Percentiles rank a stretch among this genome's conserved stretches.
Evolutionary conservation across 2,797 vertebrate genomes (phyloP).

Genomic region (Enteromius treurensis): DNA sequence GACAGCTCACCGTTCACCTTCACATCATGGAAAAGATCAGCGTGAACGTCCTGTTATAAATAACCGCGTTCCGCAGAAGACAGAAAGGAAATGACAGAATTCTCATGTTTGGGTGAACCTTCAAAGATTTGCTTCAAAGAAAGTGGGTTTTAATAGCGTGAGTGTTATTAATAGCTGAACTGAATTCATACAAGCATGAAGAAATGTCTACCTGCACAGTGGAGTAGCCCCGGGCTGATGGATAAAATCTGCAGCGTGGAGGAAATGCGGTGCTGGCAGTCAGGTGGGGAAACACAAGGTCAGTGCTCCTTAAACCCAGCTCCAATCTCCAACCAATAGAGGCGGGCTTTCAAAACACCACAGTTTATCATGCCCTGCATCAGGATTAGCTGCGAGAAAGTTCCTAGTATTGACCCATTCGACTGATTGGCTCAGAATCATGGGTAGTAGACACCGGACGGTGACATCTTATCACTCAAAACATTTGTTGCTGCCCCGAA

Average conservation of each 20-base stretch:
- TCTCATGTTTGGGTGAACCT: constrained; percentile 10
- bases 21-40: constrained; percentile 2
- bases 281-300: neutral
- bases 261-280: constrained; percentile 43
- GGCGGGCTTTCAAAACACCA: neutral
- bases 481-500: constrained; percentile 39
- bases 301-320: constrained; percentile 16
- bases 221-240: constrained; percentile 43
- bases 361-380: neutral
- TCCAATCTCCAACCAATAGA: constrained; percentile 22
- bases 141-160: constrained; percentile 8
- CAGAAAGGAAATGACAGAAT: neutral
- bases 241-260: constrained; percentile 50
- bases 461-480: neutral
- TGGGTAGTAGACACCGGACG: neutral
- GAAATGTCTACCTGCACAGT: constrained; percentile 41
- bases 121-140: constrained; percentile 29
- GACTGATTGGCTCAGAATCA: constrained; percentile 2
- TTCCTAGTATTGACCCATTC: neutral
- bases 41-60: neutral
- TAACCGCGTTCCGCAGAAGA: neutral
- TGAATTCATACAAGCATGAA: constrained; percentile 43
- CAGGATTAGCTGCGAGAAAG: neutral
- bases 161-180: constrained; percentile 48
- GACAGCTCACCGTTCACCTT: constrained; percentile 8